phyloP scores from a whole-genome alignment of 1,140 invertebrate species.

The Papilio polyxenes region DNA sequence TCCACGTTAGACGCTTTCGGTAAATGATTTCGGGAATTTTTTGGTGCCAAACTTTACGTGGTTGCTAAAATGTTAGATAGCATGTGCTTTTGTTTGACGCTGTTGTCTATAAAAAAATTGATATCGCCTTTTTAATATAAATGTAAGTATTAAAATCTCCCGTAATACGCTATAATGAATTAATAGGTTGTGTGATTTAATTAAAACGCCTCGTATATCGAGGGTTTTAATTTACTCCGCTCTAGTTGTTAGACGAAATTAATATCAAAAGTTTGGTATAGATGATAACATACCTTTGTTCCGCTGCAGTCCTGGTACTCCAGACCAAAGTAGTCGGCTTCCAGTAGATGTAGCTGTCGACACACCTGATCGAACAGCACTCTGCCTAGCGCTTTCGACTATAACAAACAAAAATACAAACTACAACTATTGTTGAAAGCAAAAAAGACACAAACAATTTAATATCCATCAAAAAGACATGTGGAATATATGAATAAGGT shows the following conservation, averaged over 20 bases:
- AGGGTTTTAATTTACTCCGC: not conserved
- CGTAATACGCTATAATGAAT: not conserved
- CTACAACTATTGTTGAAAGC: not conserved
- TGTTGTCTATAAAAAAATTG: not conserved
- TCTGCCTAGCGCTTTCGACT: conserved; percentile 96
- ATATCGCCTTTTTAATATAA: not conserved
- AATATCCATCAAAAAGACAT: too few relatives aligned
- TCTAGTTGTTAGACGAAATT: not conserved
- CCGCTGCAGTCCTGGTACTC: conserved; percentile 95
- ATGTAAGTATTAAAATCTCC: not conserved
- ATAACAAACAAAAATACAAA: conserved; percentile 75
- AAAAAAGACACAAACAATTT: too few relatives aligned
- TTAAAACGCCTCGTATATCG: not conserved
- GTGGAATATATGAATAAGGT: too few relatives aligned
- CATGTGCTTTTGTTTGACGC: too few relatives aligned
- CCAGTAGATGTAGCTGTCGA: conserved; percentile 96
- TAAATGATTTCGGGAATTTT: too few relatives aligned
- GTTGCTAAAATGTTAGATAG: too few relatives aligned
- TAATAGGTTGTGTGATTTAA: not conserved
- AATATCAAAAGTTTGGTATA: not conserved
- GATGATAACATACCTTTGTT: conserved; percentile 85
- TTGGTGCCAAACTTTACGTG: too few relatives aligned
- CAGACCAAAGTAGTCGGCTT: conserved; percentile 98
- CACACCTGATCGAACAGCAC: conserved; percentile 98
- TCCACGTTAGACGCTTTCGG: too few relatives aligned